Evolutionary conservation across 1,140 invertebrate genomes (phyloP).

Genomic region (Coenobita brevimanus): DNA sequence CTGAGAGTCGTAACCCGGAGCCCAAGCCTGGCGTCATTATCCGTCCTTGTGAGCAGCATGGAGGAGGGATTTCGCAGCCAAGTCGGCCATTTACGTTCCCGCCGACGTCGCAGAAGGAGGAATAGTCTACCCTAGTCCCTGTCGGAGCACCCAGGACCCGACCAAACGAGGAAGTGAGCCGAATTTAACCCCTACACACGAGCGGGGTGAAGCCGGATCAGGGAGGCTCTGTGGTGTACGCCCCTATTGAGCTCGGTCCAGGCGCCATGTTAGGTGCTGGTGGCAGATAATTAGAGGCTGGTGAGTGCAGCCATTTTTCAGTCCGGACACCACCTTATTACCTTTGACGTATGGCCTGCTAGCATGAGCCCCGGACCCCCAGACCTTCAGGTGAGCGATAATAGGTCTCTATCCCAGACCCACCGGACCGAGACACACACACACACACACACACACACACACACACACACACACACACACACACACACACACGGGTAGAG

Average conservation of each 20-base stretch:
- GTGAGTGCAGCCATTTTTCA: slow-evolving; percentile 66
- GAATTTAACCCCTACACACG: too few species aligned
- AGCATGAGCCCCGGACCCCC: slow-evolving; percentile 46
- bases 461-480: background rate
- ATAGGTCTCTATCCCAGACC: slow-evolving; percentile 15
- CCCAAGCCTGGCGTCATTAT: slow-evolving; percentile 28
- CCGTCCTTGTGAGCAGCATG: slow-evolving; percentile 12
- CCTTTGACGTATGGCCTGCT: slow-evolving; percentile 61
- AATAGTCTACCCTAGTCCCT: too few species aligned
- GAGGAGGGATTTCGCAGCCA: background rate
- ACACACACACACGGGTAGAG: background rate
- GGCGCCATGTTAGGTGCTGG: slow-evolving; percentile 66
- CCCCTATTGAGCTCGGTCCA: slow-evolving; percentile 31
- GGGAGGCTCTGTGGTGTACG: slow-evolving; percentile 38
- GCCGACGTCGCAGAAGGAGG: too few species aligned
- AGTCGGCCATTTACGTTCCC: too few species aligned
- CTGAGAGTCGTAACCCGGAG: slow-evolving; percentile 59
- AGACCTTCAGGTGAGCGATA: background rate
- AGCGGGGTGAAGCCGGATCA: too few species aligned
- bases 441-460: background rate
- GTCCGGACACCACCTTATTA: slow-evolving; percentile 66
- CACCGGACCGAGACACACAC: slow-evolving; percentile 27
- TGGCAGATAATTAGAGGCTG: slow-evolving; percentile 63
- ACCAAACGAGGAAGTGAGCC: too few species aligned
- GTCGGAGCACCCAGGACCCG: too few species aligned